Conservation (phyloP, 2,113 vertebrate genomes). For the Charadrius vociferus region DNA sequence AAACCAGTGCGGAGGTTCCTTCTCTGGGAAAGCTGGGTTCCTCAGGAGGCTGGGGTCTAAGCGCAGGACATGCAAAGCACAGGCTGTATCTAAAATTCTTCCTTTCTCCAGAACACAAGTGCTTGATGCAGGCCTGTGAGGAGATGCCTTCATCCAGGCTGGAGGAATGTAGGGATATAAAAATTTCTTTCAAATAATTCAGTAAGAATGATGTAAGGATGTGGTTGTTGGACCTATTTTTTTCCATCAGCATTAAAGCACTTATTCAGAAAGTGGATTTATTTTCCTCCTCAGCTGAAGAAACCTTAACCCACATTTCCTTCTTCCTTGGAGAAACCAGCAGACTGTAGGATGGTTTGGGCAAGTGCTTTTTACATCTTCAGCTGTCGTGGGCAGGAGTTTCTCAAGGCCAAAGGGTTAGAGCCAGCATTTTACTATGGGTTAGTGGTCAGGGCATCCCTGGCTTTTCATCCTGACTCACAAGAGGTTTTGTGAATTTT, state of each 20-base stretch:
- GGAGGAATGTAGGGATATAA: not conserved
- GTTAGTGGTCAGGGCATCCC: not conserved
- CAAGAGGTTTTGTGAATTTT: not conserved
- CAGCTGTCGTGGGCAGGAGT: not conserved
- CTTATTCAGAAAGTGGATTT: not conserved
- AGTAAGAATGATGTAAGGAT: not conserved
- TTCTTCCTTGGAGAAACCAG: not conserved
- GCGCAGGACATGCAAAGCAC: not conserved
- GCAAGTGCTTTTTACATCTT: not conserved
- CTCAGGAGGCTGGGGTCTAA: not conserved
- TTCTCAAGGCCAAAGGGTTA: not conserved
- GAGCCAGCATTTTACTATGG: not conserved
- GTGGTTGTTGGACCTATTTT: accelerated
- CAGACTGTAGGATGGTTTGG: not conserved
- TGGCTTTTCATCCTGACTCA: not conserved
- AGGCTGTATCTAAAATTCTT: not conserved
- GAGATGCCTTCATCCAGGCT: not conserved
- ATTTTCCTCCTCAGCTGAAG: not conserved
- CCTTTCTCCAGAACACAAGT: not conserved
- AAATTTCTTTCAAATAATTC: not conserved
- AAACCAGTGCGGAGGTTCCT: not conserved
- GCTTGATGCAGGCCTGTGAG: not conserved
- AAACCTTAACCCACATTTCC: not conserved
- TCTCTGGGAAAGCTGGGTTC: not conserved
- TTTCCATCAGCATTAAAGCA: not conserved